Evolutionary conservation across 2,888 invertebrate species (phyloP).

Genomic region (Keiferia lycopersicella): DNA sequence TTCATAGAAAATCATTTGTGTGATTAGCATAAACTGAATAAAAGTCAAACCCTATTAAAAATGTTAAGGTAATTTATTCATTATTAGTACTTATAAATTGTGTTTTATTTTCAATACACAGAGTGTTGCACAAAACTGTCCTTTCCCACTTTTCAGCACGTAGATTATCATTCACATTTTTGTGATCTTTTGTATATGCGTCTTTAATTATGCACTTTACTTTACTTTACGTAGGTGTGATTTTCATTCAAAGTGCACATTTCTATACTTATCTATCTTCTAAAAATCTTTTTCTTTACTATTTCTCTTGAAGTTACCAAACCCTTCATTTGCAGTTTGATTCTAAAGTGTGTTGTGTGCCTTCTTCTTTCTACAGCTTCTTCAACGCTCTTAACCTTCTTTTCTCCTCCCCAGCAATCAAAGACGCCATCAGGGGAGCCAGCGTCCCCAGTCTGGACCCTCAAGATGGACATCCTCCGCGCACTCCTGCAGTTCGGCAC

Average conservation of each 20-base stretch:
- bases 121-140: background rate
- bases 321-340: background rate
- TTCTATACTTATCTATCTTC: too few species aligned
- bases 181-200: too few species aligned
- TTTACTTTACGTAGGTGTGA: too few species aligned
- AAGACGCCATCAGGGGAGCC: slow-evolving; percentile 29
- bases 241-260: too few species aligned
- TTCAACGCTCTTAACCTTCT: background rate
- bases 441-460: slow-evolving; percentile 55
- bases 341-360: background rate
- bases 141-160: background rate
- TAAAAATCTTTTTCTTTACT: too few species aligned
- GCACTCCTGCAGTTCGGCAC: slow-evolving; percentile 63
- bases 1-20: too few species aligned
- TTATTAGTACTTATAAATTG: background rate
- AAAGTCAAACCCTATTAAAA: background rate
- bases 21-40: too few species aligned
- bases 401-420: slow-evolving; percentile 9
- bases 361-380: background rate
- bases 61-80: background rate
- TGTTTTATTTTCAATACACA: background rate
- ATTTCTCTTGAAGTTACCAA: background rate
- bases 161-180: too few species aligned
- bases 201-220: too few species aligned
- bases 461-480: slow-evolving; percentile 64